A percentile compares a stretch with the other conserved stretches of the same genome.
Evolutionary conservation across 1,140 invertebrate species (phyloP).

Genomic region (Trachymyrmex cornetzi): DNA sequence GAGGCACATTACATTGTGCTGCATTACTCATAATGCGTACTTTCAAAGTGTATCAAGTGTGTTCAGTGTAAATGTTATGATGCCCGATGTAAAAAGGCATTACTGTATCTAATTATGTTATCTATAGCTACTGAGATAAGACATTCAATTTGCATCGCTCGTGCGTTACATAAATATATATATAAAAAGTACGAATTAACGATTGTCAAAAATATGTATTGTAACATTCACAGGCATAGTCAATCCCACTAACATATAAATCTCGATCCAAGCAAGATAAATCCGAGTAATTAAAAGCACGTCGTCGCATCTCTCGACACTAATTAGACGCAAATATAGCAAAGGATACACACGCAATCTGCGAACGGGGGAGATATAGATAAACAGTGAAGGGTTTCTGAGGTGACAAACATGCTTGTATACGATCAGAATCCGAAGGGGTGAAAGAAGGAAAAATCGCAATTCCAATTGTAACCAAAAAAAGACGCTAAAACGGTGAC

Average conservation of each 20-base stretch:
- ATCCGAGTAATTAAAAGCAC: slow-evolving; percentile 54
- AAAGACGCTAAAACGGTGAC: slow-evolving; percentile 28
- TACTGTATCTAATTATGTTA: neutral
- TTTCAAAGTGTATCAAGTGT: neutral
- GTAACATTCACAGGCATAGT: slow-evolving; percentile 80
- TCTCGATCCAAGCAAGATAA: slow-evolving; percentile 75
- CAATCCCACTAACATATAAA: slow-evolving; percentile 75
- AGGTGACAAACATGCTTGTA: slow-evolving; percentile 68
- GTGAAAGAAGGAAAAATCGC: neutral
- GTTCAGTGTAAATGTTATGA: slow-evolving; percentile 26
- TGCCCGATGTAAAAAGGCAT: slow-evolving; percentile 14
- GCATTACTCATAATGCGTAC: slow-evolving; percentile 19
- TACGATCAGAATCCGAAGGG: slow-evolving; percentile 7
- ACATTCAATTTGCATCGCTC: slow-evolving; percentile 42
- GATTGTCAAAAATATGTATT: slow-evolving; percentile 44
- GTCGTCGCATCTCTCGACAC: neutral
- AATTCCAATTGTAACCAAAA: slow-evolving; percentile 10
- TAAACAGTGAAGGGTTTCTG: neutral
- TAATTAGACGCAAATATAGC: slow-evolving; percentile 47
- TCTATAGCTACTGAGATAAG: slow-evolving; percentile 39
- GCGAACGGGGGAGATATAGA: slow-evolving; percentile 21
- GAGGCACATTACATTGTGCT: neutral
- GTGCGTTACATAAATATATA: slow-evolving; percentile 43
- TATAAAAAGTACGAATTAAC: slow-evolving; percentile 1
- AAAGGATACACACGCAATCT: slow-evolving; percentile 49